Evolutionary conservation across 2,113 vertebrate genomes (phyloP).

Genomic region (Pogonocichla stellata): DNA sequence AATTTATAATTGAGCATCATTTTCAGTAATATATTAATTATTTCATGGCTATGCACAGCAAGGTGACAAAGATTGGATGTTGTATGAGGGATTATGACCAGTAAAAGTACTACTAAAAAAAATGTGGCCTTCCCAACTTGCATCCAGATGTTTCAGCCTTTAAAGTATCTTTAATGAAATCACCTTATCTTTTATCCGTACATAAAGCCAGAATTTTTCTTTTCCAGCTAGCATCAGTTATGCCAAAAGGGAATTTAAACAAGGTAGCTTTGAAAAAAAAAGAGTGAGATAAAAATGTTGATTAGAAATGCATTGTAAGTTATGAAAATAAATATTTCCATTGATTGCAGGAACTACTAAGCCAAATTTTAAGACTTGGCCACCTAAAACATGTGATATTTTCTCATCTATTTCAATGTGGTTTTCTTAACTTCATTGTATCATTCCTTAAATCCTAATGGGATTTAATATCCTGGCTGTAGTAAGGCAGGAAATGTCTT

Average conservation of each 20-base stretch:
- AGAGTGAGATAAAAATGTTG: not conserved
- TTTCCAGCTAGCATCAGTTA: not conserved
- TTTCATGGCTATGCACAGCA: not conserved
- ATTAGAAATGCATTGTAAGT: not conserved
- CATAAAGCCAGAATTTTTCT: not conserved
- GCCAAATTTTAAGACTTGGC: not conserved
- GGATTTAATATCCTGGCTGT: not conserved
- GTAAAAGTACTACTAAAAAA: not conserved
- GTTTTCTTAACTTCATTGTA: not conserved
- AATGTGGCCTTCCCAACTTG: not conserved
- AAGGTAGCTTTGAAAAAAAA: not conserved
- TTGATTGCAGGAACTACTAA: not conserved
- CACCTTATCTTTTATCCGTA: not conserved
- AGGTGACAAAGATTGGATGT: not conserved
- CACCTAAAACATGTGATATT: not conserved
- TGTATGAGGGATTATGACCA: not conserved
- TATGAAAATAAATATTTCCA: not conserved
- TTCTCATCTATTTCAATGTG: not conserved
- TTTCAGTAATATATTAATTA: not conserved
- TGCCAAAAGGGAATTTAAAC: not conserved
- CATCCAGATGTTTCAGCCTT: not conserved
- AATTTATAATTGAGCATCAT: not conserved
- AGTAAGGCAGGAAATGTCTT: not conserved
- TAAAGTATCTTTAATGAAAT: not conserved
- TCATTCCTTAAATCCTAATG: not conserved